phyloP scores from a whole-genome alignment of 2,113 vertebrate species.

The Pycnonotus jocosus region DNA sequence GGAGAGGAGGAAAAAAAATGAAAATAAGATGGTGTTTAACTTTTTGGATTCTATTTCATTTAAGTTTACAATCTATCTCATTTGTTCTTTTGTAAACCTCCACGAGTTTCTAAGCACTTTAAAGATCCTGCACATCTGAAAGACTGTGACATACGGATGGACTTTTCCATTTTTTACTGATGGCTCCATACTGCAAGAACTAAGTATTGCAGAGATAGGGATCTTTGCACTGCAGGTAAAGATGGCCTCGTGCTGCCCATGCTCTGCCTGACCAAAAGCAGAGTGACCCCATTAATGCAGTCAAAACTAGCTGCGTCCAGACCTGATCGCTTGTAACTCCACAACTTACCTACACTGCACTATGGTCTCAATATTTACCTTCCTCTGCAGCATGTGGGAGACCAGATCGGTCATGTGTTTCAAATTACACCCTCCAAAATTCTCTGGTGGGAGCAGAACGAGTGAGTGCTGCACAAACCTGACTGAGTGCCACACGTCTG shows the following conservation, averaged over 20 bases:
- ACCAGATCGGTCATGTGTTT: neutral
- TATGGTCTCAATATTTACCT: neutral
- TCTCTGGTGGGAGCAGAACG: neutral
- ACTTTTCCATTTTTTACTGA: neutral
- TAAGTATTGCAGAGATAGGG: neutral
- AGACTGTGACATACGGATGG: too few relatives aligned
- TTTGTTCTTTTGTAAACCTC: neutral
- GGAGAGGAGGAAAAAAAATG: neutral
- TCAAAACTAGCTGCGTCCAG: neutral
- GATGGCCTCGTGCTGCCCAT: neutral
- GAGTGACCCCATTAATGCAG: neutral
- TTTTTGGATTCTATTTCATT: neutral
- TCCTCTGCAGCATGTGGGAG: neutral
- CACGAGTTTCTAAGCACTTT: neutral
- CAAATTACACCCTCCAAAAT: neutral
- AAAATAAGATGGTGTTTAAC: neutral
- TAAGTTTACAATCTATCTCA: neutral
- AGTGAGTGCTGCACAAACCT: neutral
- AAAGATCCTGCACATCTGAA: neutral
- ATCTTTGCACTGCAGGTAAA: neutral
- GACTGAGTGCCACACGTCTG: rapidly evolving
- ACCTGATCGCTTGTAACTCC: neutral
- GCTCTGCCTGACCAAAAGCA: neutral
- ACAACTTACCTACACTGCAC: neutral
- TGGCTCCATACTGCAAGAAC: neutral